Base-by-base conservation (phyloP, 2,113 vertebrate species). In the Hemichromis elongatus region DNA sequence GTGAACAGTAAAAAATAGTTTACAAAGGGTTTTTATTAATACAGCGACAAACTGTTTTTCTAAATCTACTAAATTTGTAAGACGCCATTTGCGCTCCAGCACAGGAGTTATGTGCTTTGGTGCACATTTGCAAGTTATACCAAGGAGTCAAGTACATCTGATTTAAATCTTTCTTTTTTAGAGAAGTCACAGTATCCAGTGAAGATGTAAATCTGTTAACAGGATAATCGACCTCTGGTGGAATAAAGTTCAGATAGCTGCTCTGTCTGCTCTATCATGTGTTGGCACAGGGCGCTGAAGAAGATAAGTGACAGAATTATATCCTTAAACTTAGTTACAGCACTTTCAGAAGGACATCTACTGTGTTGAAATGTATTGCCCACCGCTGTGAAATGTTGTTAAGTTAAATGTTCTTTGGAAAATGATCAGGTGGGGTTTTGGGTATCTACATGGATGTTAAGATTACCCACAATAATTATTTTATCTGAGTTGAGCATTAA, bases 331-430 rank as follows among this genome's bases (percentile, higher is more conserved):
- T 35, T 63, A 63, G 59, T 63, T 33, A 6, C 57, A 61, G 28
- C 57, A 61, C 16, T 4, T 61, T 61, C 16, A 61, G 30, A 33
- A 37, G 5, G 59, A 37, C 6, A 1, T 63, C 59, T 37, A 7
- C 59, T 63, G 59, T 63, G 30, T n/a, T 12, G 2, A n/a, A 63
- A 63, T 63, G 59, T 37, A 63, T 63, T 63, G 59, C 30, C 30
- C 30, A n/a, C 59, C 37, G 35, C 59, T 63, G 30, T 63, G 59
- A 63, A 37, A 63, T 63, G n/a, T 0, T 63, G 59, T 63, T 37
- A 63, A 63, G 35, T 63, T 63, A 63, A 63, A 37, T 63, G 18
- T 63, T 37, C 35, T 63, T 63, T 37, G 37, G 59, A 63, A 40
- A 63, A 63, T 63, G 7, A 37, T 63, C 59, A 63, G 59, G 0